Base-by-base conservation (phyloP, 2,888 invertebrate species). In the Tolmerus cingulatus region DNA sequence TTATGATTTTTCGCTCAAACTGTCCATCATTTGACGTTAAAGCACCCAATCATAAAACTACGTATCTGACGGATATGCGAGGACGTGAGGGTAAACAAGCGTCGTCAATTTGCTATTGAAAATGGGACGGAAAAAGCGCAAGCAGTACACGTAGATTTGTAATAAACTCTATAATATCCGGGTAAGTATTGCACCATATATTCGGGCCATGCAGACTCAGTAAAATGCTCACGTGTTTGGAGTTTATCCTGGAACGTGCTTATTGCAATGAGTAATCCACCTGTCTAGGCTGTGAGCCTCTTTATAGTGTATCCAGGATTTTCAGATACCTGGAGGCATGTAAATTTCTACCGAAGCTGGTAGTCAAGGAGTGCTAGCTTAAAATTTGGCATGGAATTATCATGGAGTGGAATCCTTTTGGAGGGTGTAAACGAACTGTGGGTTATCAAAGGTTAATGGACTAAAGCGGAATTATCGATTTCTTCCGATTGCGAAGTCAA, bases 201-300 rank as follows among this genome's bases (percentile, higher is more conserved):
- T 57, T 30, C 74, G 43, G 27, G 57, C 27, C 66, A 66, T 85
- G 85, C 85, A 85, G 74, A 85, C 43, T 85, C 85, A 85, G 85
- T 74, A 85, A 85, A 85, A 74, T 85, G 74, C 74, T 85, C 85
- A 85, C 85, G 85, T 85, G 85, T 85, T 85, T 43, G 74, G 34
- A 85, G 85, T 85, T 85, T 85, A 85, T 85, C 74, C 85, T 55
- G 46, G 85, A 27, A 85, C 85, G 85, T 85, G 85, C 85, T 85
- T 85, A 85, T 85, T 85, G 85, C 85, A 85, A 74, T 85, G 85
- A 85, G 85, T 85, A 74, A 85, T 85, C 85, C 85, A 85, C 85
- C 74, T 74, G 85, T 85, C 85, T 85, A 74, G 85, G 74, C 46
- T 40, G 8, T 85, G 85, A 85, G 85, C 74, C 46, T 27, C 74